phyloP scores from a whole-genome alignment of 2,113 vertebrate genomes.

The Enhydra lutris region DNA sequence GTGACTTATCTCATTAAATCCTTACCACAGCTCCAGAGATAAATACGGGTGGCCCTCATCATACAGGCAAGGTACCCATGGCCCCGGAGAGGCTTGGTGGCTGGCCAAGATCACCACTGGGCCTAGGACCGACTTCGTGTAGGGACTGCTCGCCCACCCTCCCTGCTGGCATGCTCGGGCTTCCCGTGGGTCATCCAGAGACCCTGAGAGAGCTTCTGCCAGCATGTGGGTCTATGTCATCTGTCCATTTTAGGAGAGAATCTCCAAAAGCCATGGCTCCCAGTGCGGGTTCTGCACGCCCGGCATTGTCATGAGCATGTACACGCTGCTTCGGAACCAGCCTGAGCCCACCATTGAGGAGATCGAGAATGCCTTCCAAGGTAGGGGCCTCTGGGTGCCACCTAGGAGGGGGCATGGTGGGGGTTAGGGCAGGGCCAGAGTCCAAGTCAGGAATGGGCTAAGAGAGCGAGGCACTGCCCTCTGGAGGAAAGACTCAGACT shows the following conservation, averaged over 20 bases:
- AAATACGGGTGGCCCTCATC: background rate
- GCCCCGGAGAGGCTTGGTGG: background rate
- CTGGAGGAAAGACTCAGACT: background rate
- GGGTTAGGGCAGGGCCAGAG: background rate
- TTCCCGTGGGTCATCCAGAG: rapidly evolving
- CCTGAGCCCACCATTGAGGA: conserved; percentile 86
- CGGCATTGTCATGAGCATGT: conserved; percentile 98
- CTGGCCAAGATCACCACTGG: background rate
- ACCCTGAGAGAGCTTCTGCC: background rate
- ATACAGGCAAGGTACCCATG: background rate
- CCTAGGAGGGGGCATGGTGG: background rate
- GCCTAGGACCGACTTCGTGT: background rate
- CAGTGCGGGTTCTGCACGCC: conserved; percentile 98
- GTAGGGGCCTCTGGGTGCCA: conserved; percentile 69
- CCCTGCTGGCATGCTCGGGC: background rate
- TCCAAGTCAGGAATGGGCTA: too few species aligned
- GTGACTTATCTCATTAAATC: background rate
- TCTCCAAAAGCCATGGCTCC: conserved; percentile 93
- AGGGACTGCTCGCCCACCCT: rapidly evolving
- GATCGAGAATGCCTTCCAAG: conserved; percentile 94
- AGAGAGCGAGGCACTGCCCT: background rate
- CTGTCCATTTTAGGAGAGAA: conserved; percentile 87
- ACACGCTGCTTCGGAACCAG: conserved; percentile 90
- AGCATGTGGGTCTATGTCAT: background rate
- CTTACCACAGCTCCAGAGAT: background rate